phyloP scores from a whole-genome alignment of 92 coral and sea anemone genomes.

The Zoanthus solanderi region DNA sequence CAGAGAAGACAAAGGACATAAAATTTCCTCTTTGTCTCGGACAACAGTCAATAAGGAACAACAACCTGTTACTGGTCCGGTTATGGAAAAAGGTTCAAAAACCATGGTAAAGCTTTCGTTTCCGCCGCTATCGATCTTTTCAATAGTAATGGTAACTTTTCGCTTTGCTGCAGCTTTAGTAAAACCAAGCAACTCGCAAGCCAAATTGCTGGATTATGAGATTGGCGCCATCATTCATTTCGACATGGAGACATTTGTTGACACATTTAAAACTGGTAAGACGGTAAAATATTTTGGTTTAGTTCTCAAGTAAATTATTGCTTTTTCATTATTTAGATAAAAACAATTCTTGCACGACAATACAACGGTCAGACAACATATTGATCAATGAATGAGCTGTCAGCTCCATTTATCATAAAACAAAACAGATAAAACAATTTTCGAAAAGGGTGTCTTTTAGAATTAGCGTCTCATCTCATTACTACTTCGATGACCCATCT shows the following conservation, averaged over 20 bases:
- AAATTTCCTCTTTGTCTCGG: neutral
- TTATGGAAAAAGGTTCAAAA: neutral
- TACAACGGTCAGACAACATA: neutral
- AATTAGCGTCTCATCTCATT: too few relatives aligned
- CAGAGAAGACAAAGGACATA: neutral
- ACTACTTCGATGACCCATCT: too few relatives aligned
- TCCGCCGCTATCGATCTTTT: neutral
- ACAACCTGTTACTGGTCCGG: neutral
- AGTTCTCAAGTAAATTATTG: neutral
- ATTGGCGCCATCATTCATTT: slow-evolving; percentile 89
- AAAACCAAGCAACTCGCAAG: slow-evolving; percentile 78
- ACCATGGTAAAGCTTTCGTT: neutral
- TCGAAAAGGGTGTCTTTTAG: too few relatives aligned
- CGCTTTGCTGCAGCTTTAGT: neutral
- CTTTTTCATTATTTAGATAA: neutral
- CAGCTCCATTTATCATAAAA: too few relatives aligned
- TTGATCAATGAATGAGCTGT: too few relatives aligned
- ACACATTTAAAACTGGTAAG: slow-evolving; percentile 75
- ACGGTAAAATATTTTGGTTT: neutral
- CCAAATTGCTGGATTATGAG: slow-evolving; percentile 81
- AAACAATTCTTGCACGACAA: neutral
- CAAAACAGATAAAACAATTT: too few relatives aligned
- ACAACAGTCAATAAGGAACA: neutral
- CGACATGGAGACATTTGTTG: slow-evolving; percentile 84
- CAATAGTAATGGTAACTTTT: neutral